Percentiles rank a stretch among this genome's conserved stretches.
phyloP scores from a whole-genome alignment of 2,797 vertebrate genomes.

The Enteromius radiatus region DNA sequence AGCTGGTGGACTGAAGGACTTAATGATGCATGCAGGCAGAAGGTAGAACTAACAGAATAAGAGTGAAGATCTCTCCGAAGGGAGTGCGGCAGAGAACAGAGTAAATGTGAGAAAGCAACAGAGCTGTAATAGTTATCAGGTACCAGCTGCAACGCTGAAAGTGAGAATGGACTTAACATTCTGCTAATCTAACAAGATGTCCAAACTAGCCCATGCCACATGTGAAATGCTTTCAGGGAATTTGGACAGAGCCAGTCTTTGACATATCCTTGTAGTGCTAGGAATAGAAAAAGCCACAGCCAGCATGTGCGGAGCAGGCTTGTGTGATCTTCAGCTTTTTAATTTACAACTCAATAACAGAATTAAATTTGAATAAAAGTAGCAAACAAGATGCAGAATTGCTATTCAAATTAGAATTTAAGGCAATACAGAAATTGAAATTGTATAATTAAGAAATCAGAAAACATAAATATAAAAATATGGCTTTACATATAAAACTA shows the following conservation, averaged over 20 bases:
- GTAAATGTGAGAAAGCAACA: conserved; percentile 37
- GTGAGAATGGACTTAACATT: conserved; percentile 44
- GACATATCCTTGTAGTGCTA: conserved; percentile 30
- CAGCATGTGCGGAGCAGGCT: conserved; percentile 8
- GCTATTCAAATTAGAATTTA: neutral
- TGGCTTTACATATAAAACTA: neutral
- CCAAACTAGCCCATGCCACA: conserved; percentile 40
- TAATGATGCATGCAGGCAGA: conserved; percentile 40
- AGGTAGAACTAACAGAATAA: conserved; percentile 47
- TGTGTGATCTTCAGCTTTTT: neutral
- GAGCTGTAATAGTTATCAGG: conserved; percentile 44
- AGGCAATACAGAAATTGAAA: neutral
- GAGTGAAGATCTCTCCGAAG: conserved; percentile 40
- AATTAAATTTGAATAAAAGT: neutral
- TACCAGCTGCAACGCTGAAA: conserved; percentile 34
- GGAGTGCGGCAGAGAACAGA: conserved; percentile 1
- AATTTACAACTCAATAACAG: neutral
- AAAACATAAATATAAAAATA: neutral
- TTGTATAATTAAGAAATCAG: neutral
- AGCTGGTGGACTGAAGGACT: conserved; percentile 22
- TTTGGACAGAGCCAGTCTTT: conserved; percentile 1
- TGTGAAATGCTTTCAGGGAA: conserved; percentile 1
- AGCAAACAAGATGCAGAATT: neutral
- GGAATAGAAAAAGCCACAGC: neutral
- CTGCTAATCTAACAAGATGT: conserved; percentile 46